A percentile compares a stretch with the other conserved stretches of the same genome.
These are phyloP conservation scores for Abrostola triplasia DNA, from an alignment of 2,888 invertebrate genomes.

Conservation along the genomic window DNA sequence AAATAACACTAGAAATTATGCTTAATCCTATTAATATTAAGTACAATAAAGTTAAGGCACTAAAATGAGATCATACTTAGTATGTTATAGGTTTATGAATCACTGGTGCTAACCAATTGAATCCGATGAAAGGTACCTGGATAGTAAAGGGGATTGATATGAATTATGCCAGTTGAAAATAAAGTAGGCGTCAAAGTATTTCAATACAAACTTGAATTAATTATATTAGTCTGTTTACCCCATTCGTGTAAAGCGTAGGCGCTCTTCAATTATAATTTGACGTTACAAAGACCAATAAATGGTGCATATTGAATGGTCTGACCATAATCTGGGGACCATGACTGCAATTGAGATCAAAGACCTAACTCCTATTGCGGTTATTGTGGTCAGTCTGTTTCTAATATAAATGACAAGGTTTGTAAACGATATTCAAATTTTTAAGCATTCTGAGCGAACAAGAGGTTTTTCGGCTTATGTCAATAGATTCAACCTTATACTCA, in stretches of 20 bases:
- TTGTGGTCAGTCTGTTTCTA: slow-evolving; percentile 32
- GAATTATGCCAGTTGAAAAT: neutral
- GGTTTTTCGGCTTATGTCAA: neutral
- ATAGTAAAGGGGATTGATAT: neutral
- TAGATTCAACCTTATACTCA: neutral
- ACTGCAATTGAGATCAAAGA: slow-evolving; percentile 48
- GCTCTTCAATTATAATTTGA: slow-evolving; percentile 34
- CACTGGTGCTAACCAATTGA: too few species aligned
- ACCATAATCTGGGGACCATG: slow-evolving; percentile 42
- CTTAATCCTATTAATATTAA: too few species aligned
- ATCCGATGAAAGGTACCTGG: neutral
- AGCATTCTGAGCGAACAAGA: slow-evolving; percentile 3
- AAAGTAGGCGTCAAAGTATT: neutral
- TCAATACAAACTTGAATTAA: slow-evolving; percentile 8
- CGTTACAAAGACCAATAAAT: slow-evolving; percentile 17
- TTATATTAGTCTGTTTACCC: slow-evolving; percentile 18
- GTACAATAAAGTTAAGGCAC: too few species aligned
- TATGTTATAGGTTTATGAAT: too few species aligned
- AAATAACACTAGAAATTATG: too few species aligned
- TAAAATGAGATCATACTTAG: too few species aligned
- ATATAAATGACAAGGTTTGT: slow-evolving; percentile 13
- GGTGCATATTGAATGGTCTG: slow-evolving; percentile 20
- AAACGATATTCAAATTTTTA: slow-evolving; percentile 5
- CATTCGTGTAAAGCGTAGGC: slow-evolving; percentile 38
- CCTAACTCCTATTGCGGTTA: slow-evolving; percentile 43